A percentile compares a stretch with the other conserved stretches of the same genome.
Conservation (phyloP, 1,140 invertebrate species). For the Zaprionus africanus region DNA sequence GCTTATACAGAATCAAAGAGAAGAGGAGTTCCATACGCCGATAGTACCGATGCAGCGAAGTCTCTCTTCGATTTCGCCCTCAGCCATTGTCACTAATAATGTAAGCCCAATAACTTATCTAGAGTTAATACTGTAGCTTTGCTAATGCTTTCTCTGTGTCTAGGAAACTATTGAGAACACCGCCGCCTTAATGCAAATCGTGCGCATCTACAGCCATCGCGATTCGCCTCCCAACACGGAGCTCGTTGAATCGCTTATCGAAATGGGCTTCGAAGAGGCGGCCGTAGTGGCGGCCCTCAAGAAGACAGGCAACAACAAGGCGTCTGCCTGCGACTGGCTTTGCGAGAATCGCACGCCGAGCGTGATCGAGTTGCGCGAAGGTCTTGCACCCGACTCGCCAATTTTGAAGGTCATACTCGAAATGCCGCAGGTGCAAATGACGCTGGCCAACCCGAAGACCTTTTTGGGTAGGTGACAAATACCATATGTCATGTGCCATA, state of each 20-base stretch:
- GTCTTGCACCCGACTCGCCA: slow-evolving; percentile 78
- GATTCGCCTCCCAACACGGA: slow-evolving; percentile 73
- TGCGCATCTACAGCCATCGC: slow-evolving; percentile 80
- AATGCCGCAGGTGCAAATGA: slow-evolving; percentile 83
- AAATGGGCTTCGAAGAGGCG: slow-evolving; percentile 81
- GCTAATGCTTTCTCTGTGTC: background rate
- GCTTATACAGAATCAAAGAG: slow-evolving; percentile 76
- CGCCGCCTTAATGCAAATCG: slow-evolving; percentile 79
- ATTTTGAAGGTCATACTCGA: slow-evolving; percentile 80
- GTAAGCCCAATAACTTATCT: slow-evolving; percentile 31
- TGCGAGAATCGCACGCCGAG: slow-evolving; percentile 79
- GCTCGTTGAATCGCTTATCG: slow-evolving; percentile 63
- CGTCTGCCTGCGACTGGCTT: slow-evolving; percentile 83
- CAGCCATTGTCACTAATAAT: slow-evolving; percentile 74
- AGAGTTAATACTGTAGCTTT: background rate
- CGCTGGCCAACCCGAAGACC: slow-evolving; percentile 81
- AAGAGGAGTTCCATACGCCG: slow-evolving; percentile 50
- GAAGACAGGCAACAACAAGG: slow-evolving; percentile 81
- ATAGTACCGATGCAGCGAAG: slow-evolving; percentile 66
- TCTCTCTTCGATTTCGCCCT: slow-evolving; percentile 72
- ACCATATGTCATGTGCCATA: background rate
- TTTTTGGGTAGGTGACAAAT: slow-evolving; percentile 69
- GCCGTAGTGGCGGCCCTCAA: slow-evolving; percentile 71
- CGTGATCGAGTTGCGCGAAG: slow-evolving; percentile 76
- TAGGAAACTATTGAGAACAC: slow-evolving; percentile 78